Base-by-base conservation (phyloP, 2,113 vertebrate species). In the Bolborhynchus lineola region DNA sequence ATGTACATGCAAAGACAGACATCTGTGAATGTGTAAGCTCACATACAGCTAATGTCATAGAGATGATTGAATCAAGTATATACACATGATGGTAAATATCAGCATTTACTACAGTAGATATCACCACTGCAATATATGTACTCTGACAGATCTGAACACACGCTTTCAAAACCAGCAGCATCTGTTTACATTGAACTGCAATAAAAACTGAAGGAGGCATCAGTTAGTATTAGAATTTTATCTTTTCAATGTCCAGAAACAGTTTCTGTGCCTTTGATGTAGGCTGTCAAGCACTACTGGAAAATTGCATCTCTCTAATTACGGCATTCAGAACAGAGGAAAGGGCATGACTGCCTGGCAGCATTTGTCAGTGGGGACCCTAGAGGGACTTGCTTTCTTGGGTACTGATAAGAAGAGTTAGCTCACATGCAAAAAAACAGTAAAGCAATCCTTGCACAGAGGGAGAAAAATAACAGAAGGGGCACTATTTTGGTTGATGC, bases 181-280 rank as follows among this genome's bases (percentile, higher is more conserved):
- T 97, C 90, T 97, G 95, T 97, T 96, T 96, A 95, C 47, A 72
- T 12, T 91, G 89, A 92, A 60, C 88, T 86, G 75, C 86, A 96
- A 95, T 96, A 96, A 95, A 97, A 97, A 81, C 78, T 75, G 92
- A 97, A 89, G 60, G 90, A 88, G 79, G 60, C 86, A 96, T 97
- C 95, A 96, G 93, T 88, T 87, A 89, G 74, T 92, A 97, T 97
- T 92, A 96, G 93, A 94, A 96, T 95, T 95, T 97, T 95, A 94
- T 97, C 96, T 97, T 97, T 96, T 90, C 91, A 96, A 86, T 88
- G 92, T 97, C 96, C 97, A 96, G 96, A 93, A 97, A 91, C 81
- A 47, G 92, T 96, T 95, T 96, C 93, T 90, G 77, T 81, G 92
- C 79, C 96, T 97, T 97, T 97, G 96, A 97, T 96, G 96, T 96